Evolutionary conservation across 1,140 invertebrate species (phyloP), one percentile per base, ranked within the genome.

Genomic region (Aphelenchoides fujianensis): DNA sequence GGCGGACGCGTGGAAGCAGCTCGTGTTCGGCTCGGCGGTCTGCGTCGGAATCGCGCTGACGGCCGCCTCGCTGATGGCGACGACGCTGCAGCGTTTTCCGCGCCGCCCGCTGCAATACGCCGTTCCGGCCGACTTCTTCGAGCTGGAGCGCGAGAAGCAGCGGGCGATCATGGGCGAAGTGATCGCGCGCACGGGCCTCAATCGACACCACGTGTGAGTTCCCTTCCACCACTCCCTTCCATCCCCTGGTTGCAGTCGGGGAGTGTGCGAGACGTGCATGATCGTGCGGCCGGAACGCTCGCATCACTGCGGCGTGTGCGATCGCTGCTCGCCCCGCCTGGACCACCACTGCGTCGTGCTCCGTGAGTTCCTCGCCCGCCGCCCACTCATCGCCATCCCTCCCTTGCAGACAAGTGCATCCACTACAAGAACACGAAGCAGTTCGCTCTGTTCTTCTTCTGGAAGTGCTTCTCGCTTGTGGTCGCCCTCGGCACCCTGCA

Each of bases 391-490:
- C 23, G 12, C 16, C 31, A n/a, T n/a, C n/a, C n/a, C n/a, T n/a
- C 12, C 23, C 63, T 41, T 66, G 37, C 32, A 66, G 63, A 66
- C 7, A 34, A 37, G n/a, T 66, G 63, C 36, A 66, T 66, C 32
- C 63, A 66, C 63, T 12, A 66, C 16, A 37, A 37, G 36, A 66
- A 66, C 53, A 12, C 16, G 28, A 66, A 66, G 36, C 16, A 12
- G 27, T 66, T 66, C 3, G 31, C 36, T 66, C 31, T 66, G 27
- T 66, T 66, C 32, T 66, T 66, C 63, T 66, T 66, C 31, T 66
- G 36, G 32, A 66, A 41, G 63, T 66, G 12, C n/a, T 1, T 55
- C 34, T 66, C 36, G 32, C n/a, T 59, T 7, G 55, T 32, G 7
- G 7, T 5, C 19, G 55, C 5, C 28, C 7, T 59, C 5, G 7